Evolutionary conservation across 2,797 vertebrate genomes (phyloP).

Genomic region (Phrynocephalus forsythii): DNA sequence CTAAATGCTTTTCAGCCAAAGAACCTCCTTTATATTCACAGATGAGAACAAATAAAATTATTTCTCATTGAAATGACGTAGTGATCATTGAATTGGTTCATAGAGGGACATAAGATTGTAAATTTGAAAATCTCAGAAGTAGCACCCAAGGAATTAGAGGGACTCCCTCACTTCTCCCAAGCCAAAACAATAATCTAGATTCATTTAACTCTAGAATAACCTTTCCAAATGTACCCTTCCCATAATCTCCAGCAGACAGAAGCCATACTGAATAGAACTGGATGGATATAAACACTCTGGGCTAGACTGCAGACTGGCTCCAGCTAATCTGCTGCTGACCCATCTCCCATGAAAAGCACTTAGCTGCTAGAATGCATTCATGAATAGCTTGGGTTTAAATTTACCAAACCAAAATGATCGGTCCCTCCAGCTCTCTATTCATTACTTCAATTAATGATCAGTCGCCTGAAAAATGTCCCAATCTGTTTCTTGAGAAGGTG

Average conservation of each 20-base stretch:
- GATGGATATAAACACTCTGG: background rate
- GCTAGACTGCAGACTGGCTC: constrained; percentile 1
- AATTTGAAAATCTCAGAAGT: background rate
- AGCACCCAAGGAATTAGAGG: background rate
- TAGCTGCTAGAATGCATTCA: constrained; percentile 61
- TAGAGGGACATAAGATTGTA: too few species aligned
- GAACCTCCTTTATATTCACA: background rate
- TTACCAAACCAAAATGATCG: constrained; percentile 77
- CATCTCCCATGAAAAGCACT: constrained; percentile 54
- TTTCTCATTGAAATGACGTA: too few species aligned
- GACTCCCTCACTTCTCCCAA: background rate
- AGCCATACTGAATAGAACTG: background rate
- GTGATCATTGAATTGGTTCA: too few species aligned
- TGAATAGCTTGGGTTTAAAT: constrained; percentile 78
- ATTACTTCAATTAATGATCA: constrained; percentile 88
- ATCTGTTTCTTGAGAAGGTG: constrained; percentile 81
- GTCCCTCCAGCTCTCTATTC: constrained; percentile 80
- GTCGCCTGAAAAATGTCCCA: constrained; percentile 85
- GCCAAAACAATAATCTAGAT: constrained; percentile 10
- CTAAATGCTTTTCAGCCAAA: background rate
- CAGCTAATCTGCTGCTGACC: constrained; percentile 37
- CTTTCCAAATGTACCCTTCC: background rate
- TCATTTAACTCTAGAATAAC: background rate
- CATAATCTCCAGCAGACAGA: background rate
- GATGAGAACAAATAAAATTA: background rate